Evolutionary conservation across 2,797 vertebrate genomes (phyloP).

Genomic region (Pipistrellus pipistrellus): DNA sequence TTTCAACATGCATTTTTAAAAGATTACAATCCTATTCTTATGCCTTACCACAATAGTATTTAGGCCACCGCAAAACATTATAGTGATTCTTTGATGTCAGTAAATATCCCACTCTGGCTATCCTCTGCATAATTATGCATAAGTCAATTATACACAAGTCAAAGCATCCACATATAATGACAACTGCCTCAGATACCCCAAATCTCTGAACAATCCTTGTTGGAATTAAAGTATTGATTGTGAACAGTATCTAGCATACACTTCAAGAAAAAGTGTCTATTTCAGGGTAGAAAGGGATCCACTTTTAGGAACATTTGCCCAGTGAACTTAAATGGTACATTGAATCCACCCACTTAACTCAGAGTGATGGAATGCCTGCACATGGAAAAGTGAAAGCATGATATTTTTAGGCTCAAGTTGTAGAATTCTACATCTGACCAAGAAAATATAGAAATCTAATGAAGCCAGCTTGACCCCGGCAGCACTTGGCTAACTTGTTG

Average conservation of each 20-base stretch:
- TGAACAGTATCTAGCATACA: slow-evolving; percentile 1
- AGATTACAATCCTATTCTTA: neutral
- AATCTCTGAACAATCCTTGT: slow-evolving; percentile 39
- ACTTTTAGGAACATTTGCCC: slow-evolving; percentile 42
- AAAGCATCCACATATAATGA: neutral
- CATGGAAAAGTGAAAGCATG: slow-evolving; percentile 75
- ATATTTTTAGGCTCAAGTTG: slow-evolving; percentile 81
- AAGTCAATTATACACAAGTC: neutral
- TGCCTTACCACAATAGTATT: neutral
- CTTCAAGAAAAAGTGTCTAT: slow-evolving; percentile 57
- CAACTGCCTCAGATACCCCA: neutral
- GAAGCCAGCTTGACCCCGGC: slow-evolving; percentile 55
- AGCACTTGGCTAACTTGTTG: slow-evolving; percentile 64
- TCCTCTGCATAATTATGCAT: neutral
- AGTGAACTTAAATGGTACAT: slow-evolving; percentile 74
- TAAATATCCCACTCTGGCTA: neutral
- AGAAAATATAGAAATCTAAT: slow-evolving; percentile 81
- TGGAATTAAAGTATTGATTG: slow-evolving; percentile 54
- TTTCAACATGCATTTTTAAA: slow-evolving; percentile 7
- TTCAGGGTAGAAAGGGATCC: slow-evolving; percentile 68
- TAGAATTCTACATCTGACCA: slow-evolving; percentile 76
- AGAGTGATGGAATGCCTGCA: slow-evolving; percentile 76
- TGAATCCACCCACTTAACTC: slow-evolving; percentile 84
- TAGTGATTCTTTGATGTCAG: neutral
- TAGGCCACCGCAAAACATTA: neutral